Percentiles rank a stretch among this genome's conserved stretches.
phyloP scores from a whole-genome alignment of 2,797 vertebrate species.

The Gambusia yucatana region DNA sequence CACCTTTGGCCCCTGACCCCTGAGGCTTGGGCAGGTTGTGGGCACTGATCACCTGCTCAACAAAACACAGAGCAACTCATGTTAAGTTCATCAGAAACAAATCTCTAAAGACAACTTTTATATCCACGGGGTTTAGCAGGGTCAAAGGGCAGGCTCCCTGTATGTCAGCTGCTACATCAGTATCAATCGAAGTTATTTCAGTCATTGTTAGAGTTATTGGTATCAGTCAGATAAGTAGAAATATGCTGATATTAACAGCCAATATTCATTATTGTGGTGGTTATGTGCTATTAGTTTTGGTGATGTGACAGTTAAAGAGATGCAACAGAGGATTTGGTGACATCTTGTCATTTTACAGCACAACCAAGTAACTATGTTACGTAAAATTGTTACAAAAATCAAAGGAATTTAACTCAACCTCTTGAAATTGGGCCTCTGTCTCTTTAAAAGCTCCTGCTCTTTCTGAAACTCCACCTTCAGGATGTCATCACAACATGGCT shows the following conservation, averaged over 20 bases:
- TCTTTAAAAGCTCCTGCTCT: too few species aligned
- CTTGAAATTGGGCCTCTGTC: too few species aligned
- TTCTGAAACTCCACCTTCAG: too few species aligned
- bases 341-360: too few species aligned
- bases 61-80: constrained; percentile 1
- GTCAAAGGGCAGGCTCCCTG: neutral
- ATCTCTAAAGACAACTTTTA: neutral
- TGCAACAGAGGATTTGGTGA: too few species aligned
- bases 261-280: neutral
- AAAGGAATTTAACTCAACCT: too few species aligned
- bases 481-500: too few species aligned
- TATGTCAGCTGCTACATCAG: neutral
- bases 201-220: neutral
- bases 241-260: neutral
- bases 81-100: neutral
- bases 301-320: too few species aligned
- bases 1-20: constrained; percentile 95
- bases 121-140: neutral
- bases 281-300: neutral
- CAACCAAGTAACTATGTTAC: too few species aligned
- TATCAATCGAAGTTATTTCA: neutral
- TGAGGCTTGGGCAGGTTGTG: constrained; percentile 98
- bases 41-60: constrained; percentile 89
- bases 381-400: too few species aligned
- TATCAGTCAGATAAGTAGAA: too few species aligned